These are phyloP conservation scores for Ladona fulva DNA, from an alignment of 1,140 invertebrate genomes.

Conservation along the genomic window DNA sequence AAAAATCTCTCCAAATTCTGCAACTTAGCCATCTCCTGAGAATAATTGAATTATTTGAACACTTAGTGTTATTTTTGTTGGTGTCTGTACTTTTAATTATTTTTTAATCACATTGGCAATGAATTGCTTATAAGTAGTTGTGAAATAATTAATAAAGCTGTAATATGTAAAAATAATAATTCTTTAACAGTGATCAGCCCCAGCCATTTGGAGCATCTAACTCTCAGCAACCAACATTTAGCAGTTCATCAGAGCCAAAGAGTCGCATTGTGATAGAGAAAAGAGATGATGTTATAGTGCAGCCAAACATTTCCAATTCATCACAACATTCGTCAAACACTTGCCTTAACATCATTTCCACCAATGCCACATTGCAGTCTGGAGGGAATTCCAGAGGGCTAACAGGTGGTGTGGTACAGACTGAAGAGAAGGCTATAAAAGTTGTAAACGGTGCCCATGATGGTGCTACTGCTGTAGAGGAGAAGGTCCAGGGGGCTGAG, in stretches of 20 bases:
- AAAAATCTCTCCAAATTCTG: no score
- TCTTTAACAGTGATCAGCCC: slow-evolving; percentile 44
- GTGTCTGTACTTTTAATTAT: slow-evolving; percentile 14
- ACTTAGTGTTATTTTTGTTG: no score
- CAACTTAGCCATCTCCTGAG: no score
- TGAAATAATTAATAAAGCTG: no score
- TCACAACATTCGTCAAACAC: slow-evolving; percentile 14
- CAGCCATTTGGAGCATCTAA: slow-evolving; percentile 32
- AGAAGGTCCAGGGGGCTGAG: background rate
- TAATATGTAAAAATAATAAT: background rate
- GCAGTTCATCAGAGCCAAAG: slow-evolving; percentile 65
- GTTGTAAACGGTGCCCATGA: background rate
- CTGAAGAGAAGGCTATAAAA: background rate
- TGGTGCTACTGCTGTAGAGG: background rate
- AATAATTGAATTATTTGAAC: no score
- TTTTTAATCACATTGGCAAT: no score
- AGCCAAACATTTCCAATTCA: slow-evolving; percentile 44
- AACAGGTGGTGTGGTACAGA: background rate
- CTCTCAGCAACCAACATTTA: slow-evolving; percentile 49
- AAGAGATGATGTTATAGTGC: slow-evolving; percentile 55
- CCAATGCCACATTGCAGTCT: slow-evolving; percentile 37
- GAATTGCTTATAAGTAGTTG: no score
- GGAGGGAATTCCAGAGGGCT: slow-evolving; percentile 25
- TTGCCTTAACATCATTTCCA: slow-evolving; percentile 35
- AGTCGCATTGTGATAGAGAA: slow-evolving; percentile 76